These are phyloP conservation scores for Hartigia nigra DNA, from an alignment of 2,888 invertebrate species.

Conservation along the genomic window DNA sequence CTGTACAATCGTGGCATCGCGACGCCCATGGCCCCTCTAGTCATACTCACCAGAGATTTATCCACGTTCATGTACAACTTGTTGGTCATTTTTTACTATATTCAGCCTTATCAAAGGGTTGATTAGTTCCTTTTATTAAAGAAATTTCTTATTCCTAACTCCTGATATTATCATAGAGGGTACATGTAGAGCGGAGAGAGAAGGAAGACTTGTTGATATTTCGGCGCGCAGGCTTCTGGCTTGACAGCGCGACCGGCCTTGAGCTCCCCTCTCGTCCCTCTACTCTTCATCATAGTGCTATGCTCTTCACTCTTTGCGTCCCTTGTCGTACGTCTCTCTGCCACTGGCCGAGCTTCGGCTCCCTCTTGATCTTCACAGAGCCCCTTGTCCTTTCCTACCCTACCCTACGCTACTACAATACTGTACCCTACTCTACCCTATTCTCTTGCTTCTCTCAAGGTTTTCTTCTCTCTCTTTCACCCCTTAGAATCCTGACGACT, in stretches of 20 bases:
- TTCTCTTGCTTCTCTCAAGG: constrained; percentile 23
- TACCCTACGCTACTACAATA: constrained; percentile 19
- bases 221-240: constrained; percentile 53
- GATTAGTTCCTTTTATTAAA: neutral
- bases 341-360: constrained; percentile 8
- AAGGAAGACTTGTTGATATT: constrained; percentile 51
- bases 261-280: constrained; percentile 48
- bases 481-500: neutral
- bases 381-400: constrained; percentile 22
- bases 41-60: neutral
- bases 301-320: constrained; percentile 23
- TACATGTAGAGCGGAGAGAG: constrained; percentile 12
- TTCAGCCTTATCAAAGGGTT: neutral
- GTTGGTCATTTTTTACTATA: neutral
- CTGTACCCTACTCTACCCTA: constrained; percentile 20
- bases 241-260: constrained; percentile 61
- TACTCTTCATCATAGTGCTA: constrained; percentile 23
- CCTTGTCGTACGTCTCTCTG: neutral
- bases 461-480: constrained; percentile 22
- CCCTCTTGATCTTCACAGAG: constrained; percentile 16
- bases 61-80: constrained; percentile 1
- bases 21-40: neutral
- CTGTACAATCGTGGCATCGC: neutral
- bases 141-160: neutral
- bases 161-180: neutral